These are phyloP conservation scores for Larimichthys polyactis DNA, from an alignment of 2,113 vertebrate species.

Conservation along the genomic window DNA sequence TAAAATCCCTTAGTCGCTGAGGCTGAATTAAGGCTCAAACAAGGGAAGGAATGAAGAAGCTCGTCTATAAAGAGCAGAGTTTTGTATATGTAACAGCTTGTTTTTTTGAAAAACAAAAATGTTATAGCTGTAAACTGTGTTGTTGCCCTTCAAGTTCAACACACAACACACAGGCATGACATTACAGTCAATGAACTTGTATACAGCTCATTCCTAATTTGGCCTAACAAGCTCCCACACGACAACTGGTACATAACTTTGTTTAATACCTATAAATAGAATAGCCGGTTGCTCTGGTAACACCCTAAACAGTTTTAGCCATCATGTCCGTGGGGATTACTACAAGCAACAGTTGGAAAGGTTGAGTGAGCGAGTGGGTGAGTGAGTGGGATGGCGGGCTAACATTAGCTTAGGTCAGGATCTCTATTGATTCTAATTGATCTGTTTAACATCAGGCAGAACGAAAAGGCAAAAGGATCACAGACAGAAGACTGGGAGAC, in stretches of 20 bases:
- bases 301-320: slow-evolving; percentile 39
- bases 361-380: slow-evolving; percentile 28
- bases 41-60: not conserved
- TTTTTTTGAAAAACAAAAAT: no score
- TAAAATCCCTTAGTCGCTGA: slow-evolving; percentile 15
- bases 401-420: slow-evolving; percentile 61
- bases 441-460: slow-evolving; percentile 60
- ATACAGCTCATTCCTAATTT: slow-evolving; percentile 27
- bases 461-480: slow-evolving; percentile 14
- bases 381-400: slow-evolving; percentile 55
- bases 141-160: not conserved
- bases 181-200: slow-evolving; percentile 9
- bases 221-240: slow-evolving; percentile 43
- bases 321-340: slow-evolving; percentile 37
- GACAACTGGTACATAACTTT: slow-evolving; percentile 48
- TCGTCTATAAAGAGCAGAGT: not conserved
- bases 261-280: slow-evolving; percentile 68
- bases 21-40: slow-evolving; percentile 19
- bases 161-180: slow-evolving; percentile 27
- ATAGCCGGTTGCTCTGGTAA: slow-evolving; percentile 58
- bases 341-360: slow-evolving; percentile 59
- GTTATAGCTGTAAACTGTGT: not conserved
- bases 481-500: slow-evolving; percentile 14
- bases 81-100: no score
- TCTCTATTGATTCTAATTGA: slow-evolving; percentile 66